phyloP scores from a whole-genome alignment of 2,113 vertebrate species.

The Polyodon spathula region DNA sequence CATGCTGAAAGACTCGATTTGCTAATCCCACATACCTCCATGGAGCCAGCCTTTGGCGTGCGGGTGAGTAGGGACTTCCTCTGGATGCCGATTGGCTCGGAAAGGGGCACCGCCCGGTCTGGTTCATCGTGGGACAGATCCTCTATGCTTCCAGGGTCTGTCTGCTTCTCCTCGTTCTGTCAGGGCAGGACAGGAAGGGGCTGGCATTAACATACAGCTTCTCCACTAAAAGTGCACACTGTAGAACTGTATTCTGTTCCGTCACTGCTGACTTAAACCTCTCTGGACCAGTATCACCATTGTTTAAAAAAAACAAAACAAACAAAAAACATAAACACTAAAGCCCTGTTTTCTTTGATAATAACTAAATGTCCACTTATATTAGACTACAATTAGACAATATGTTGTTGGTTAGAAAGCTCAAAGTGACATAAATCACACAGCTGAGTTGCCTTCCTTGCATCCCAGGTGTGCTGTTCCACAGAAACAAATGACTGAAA shows the following conservation, averaged over 20 bases:
- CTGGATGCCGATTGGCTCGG: conserved; percentile 65
- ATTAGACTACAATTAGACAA: too few species aligned
- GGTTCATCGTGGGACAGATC: conserved; percentile 69
- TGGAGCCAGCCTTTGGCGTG: conserved; percentile 86
- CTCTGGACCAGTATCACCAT: background rate
- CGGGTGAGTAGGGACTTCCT: conserved; percentile 77
- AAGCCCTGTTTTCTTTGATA: too few species aligned
- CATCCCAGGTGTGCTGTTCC: too few species aligned
- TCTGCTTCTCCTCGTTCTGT: conserved; percentile 79
- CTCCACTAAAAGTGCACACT: conserved; percentile 8
- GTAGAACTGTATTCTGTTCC: background rate
- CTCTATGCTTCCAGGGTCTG: conserved; percentile 78
- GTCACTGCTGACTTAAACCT: background rate
- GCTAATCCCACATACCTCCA: conserved; percentile 69
- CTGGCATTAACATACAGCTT: too few species aligned
- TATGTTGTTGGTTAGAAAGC: too few species aligned
- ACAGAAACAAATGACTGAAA: too few species aligned
- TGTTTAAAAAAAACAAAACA: too few species aligned
- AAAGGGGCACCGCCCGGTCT: conserved; percentile 57
- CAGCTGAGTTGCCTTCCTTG: too few species aligned
- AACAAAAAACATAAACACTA: too few species aligned
- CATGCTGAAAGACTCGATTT: background rate
- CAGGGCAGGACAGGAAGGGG: background rate
- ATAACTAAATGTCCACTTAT: too few species aligned
- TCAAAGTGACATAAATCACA: too few species aligned